Conservation (phyloP, 2,888 invertebrate species). For the Pollenia amentaria region DNA sequence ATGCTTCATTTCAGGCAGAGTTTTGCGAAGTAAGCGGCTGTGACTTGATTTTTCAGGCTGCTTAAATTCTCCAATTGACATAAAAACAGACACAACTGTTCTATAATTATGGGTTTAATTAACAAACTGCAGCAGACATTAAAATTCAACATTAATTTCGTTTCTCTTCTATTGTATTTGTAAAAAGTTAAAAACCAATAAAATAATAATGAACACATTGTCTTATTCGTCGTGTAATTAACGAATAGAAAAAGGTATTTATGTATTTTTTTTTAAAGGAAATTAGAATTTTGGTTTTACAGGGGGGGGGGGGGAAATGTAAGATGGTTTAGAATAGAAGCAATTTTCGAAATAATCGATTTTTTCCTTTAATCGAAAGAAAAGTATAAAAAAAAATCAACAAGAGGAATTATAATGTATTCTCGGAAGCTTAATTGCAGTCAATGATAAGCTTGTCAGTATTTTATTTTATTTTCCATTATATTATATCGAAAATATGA, state of each 20-base stretch:
- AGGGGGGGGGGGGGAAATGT: too few relatives aligned
- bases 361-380: too few relatives aligned
- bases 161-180: not conserved
- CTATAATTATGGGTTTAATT: conserved; percentile 67
- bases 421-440: too few relatives aligned
- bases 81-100: conserved; percentile 15
- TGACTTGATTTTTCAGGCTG: not conserved
- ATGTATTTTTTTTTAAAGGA: not conserved
- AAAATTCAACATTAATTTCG: conserved; percentile 31
- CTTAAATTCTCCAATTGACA: conserved; percentile 10
- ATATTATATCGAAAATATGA: too few relatives aligned
- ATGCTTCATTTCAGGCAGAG: conserved; percentile 56
- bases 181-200: conserved; percentile 3
- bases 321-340: too few relatives aligned
- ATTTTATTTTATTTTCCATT: too few relatives aligned
- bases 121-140: conserved; percentile 60
- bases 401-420: too few relatives aligned
- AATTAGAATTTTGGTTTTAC: not conserved
- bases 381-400: too few relatives aligned
- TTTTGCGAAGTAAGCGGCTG: not conserved
- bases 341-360: too few relatives aligned
- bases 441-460: too few relatives aligned
- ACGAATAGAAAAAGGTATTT: not conserved
- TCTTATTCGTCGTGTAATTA: not conserved
- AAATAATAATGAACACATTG: conserved; percentile 16